Conservation (phyloP, 1,140 invertebrate species). For the Teleogryllus occipitalis region DNA sequence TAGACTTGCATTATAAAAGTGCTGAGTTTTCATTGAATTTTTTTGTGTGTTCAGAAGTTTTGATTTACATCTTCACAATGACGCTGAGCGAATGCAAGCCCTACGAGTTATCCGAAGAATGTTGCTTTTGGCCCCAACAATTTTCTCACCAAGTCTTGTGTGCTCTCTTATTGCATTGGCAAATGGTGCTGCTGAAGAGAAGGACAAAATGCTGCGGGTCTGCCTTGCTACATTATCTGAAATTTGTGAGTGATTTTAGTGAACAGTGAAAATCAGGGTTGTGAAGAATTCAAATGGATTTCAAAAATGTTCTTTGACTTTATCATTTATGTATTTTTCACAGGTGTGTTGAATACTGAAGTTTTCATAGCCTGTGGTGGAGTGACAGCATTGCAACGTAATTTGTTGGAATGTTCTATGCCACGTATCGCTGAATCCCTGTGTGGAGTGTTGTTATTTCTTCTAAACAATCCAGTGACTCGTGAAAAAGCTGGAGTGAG, state of each 20-base stretch:
- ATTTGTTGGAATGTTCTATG: constrained; percentile 70
- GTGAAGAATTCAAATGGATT: too few relatives aligned
- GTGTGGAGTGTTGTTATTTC: constrained; percentile 73
- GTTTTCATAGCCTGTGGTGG: constrained; percentile 75
- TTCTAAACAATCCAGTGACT: constrained; percentile 80
- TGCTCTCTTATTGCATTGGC: constrained; percentile 73
- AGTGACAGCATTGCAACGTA: constrained; percentile 69
- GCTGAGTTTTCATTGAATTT: not conserved
- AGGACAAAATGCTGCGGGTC: constrained; percentile 68
- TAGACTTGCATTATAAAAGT: not conserved
- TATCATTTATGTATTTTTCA: constrained; percentile 18
- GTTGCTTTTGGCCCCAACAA: constrained; percentile 52
- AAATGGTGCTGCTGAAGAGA: constrained; percentile 60
- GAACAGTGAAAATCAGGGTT: not conserved
- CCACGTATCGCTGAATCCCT: constrained; percentile 74
- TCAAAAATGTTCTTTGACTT: too few relatives aligned
- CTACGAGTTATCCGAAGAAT: constrained; percentile 70
- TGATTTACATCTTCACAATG: constrained; percentile 74
- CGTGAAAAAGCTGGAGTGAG: constrained; percentile 62
- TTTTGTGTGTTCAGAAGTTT: constrained; percentile 49
- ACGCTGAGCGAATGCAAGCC: constrained; percentile 83
- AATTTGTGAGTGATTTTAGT: constrained; percentile 46
- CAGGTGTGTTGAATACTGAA: constrained; percentile 72
- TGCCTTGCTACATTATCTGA: constrained; percentile 81
- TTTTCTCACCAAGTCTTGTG: constrained; percentile 55